Evolutionary conservation across 2,113 vertebrate species (phyloP), one percentile per base, ranked within the genome.

Genomic region (Globicephala melas): DNA sequence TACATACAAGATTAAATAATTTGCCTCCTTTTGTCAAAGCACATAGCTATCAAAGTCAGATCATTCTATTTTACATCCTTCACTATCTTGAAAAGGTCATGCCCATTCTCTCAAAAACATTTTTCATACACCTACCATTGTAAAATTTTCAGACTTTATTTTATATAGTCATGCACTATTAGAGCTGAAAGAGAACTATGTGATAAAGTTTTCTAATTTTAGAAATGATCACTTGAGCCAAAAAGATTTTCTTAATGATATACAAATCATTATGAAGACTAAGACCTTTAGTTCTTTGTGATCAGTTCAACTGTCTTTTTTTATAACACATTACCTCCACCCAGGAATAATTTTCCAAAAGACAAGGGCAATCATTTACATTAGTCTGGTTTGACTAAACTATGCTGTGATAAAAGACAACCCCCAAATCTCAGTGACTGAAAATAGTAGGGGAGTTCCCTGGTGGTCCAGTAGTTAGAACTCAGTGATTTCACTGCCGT

Each of bases 331-430:
- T 53, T 73, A 73, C 36, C 31, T 47, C 25, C n/a, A 53, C 8
- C 55, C 3, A 77, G 6, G 15, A 17, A 83, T 65, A 50, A 31
- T 86, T 87, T 83, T 77, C 33, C 47, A 92, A 76, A 74, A 93
- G 18, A 71, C 15, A 67, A 76, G 2, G 6, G 21, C 47, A 36
- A 62, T 55, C 8, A 63, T 77, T 68, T 85, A 2, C 10, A 13
- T 41, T 77, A 74, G 3, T 76, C 18, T 23, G 2, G 1, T 36
- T 70, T 89, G 11, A n/a, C 33, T 58, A 28, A 53, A 28, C 5
- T 79, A 70, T 28, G 23, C 25, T 65, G 14, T 47, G 55, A 17
- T 25, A 85, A 65, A 73, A 87, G 4, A 70, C 38, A 65, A 55
- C 0, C 3, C 8, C 5, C 28, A 82, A 76, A 85, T 36, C 2